Evolutionary conservation across 2,797 vertebrate species (phyloP), one percentile per base, ranked within the genome.

Genomic region (Astyanax mexicanus): DNA sequence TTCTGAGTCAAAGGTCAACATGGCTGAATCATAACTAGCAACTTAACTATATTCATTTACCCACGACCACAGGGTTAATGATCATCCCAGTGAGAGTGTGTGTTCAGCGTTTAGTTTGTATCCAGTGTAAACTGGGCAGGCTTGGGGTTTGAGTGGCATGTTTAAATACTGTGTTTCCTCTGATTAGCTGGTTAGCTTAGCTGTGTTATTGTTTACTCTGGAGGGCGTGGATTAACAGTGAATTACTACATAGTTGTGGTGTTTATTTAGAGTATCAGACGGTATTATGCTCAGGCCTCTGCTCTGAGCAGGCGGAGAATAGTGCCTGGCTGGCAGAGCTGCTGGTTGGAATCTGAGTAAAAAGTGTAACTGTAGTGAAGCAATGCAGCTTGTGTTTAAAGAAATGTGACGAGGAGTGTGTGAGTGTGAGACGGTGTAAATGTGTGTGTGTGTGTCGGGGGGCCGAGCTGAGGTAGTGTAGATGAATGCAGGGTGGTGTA

Each of bases 151-250:
- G 32, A 23, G 35, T 55, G 35, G 11, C 15, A 15, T 42, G 27
- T 45, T 1, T 52, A 76, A 67, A 82, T 66, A 69, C 45, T 62
- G 25, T 21, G 65, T 71, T 74, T 68, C 37, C 44, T 61, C 42
- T 57, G 23, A 78, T 78, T 64, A 57, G n/a, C 12, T 23, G 40
- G 42, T 35, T 27, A 6, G 29, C 13, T 68, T 19, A 62, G 17
- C 37, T 45, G 51, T 47, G 7, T 15, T 5, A 44, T 25, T 40
- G 42, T 44, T 67, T 58, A 67, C 4, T 29, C 7, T 67, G 44
- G 17, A 21, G 57, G 29, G 44, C 19, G n/a, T n/a, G 19, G 38
- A 60, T 45, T 23, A 61, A 35, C 10, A 0, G 12, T 62, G 29
- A 32, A 32, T n/a, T n/a, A n/a, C 29, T 32, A 32, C 29, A 32